Evolutionary conservation across 2,113 vertebrate genomes (phyloP).

Genomic region (Cercocebus atys): DNA sequence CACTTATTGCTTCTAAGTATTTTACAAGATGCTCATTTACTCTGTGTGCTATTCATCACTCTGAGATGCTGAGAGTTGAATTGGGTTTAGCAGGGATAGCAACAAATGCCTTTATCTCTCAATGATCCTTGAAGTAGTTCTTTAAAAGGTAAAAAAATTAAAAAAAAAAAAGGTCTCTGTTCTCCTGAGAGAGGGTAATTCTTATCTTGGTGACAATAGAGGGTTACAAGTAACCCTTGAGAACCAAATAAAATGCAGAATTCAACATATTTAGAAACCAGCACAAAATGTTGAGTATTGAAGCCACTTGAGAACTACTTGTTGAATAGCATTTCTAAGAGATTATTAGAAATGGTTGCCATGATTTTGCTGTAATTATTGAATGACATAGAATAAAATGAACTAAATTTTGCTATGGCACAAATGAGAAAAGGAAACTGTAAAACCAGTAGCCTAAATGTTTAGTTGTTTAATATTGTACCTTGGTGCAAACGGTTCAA

Average conservation of each 20-base stretch:
- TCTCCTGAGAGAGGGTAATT: conserved; percentile 7
- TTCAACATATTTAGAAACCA: conserved; percentile 41
- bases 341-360: not conserved
- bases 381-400: not conserved
- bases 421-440: not conserved
- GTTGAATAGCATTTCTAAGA: not conserved
- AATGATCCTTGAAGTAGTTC: not conserved
- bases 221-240: not conserved
- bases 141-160: not conserved
- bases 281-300: not conserved
- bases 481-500: not conserved
- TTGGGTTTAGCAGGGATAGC: not conserved
- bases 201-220: conserved; percentile 29
- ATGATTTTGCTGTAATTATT: conserved; percentile 11
- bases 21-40: conserved; percentile 9
- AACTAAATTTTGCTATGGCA: not conserved
- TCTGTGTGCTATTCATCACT: not conserved
- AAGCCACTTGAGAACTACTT: not conserved
- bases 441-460: not conserved
- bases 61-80: not conserved
- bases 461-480: not conserved
- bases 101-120: not conserved
- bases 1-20: conserved; percentile 17
- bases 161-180: not conserved
- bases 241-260: conserved; percentile 2